Evolutionary conservation across 2,888 invertebrate genomes (phyloP).

Genomic region (Rugalucina vietnamica): DNA sequence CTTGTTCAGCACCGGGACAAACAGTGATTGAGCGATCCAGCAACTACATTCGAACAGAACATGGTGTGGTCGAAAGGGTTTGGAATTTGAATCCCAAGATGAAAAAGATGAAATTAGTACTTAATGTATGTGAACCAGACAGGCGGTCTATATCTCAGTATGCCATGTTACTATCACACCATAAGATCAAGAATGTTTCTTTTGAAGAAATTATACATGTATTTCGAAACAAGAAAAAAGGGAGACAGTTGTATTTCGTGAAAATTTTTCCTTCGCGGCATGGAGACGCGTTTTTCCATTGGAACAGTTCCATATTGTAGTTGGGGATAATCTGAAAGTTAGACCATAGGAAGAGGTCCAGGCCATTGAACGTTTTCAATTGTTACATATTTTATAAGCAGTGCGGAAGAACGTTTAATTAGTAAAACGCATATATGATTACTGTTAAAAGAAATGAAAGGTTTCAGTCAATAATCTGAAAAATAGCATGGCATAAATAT

Average conservation of each 20-base stretch:
- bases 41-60: not conserved
- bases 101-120: not conserved
- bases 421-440: no score
- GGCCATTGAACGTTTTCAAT: not conserved
- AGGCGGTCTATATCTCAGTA: not conserved
- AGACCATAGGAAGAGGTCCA: not conserved
- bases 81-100: not conserved
- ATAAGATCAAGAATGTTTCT: not conserved
- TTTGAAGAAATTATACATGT: not conserved
- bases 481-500: no score
- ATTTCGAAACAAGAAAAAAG: no score
- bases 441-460: no score
- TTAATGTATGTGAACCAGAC: not conserved
- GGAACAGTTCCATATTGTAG: not conserved
- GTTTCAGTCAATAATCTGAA: no score
- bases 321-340: not conserved
- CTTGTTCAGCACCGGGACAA: not conserved
- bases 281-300: not conserved
- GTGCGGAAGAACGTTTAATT: not conserved
- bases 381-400: not conserved
- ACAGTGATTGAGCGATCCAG: not conserved
- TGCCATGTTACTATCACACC: not conserved
- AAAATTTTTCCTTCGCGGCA: not conserved
- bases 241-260: no score
- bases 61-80: not conserved